phyloP scores from a whole-genome alignment of 2,888 invertebrate genomes.

The Hydroisotoma schaefferi region DNA sequence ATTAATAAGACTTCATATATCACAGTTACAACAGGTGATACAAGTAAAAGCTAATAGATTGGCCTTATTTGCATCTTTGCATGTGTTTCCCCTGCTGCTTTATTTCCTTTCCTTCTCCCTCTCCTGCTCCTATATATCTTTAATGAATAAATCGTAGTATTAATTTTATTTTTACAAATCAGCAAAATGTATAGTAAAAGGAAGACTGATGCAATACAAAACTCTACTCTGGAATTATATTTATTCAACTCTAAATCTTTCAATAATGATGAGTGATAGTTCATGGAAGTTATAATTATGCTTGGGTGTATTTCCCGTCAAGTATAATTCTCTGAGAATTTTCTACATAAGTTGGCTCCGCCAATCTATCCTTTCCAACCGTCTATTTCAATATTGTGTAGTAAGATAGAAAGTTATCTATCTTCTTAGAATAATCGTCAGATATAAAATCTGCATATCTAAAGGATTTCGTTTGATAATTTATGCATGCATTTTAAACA shows the following conservation, averaged over 20 bases:
- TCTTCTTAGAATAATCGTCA: slow-evolving; percentile 19
- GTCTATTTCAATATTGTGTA: slow-evolving; percentile 6
- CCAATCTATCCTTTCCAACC: slow-evolving; percentile 17
- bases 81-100: no score
- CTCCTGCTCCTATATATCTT: background rate
- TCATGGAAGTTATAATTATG: background rate
- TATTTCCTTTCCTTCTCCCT: slow-evolving; percentile 18
- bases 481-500: slow-evolving; percentile 48
- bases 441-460: slow-evolving; percentile 48
- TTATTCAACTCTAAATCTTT: no score
- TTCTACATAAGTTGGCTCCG: background rate
- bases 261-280: no score
- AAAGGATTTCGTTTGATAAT: slow-evolving; percentile 47
- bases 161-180: background rate
- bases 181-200: no score
- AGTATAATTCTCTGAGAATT: background rate
- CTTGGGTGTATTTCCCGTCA: background rate
- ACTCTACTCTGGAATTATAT: no score
- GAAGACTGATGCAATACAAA: no score
- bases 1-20: no score
- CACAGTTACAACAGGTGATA: slow-evolving; percentile 37
- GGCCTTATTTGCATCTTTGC: slow-evolving; percentile 42
- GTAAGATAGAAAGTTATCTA: no score
- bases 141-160: background rate
- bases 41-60: slow-evolving; percentile 34